Base-by-base conservation (phyloP, 2,797 vertebrate species). In the Schizopygopsis malacanthus region DNA sequence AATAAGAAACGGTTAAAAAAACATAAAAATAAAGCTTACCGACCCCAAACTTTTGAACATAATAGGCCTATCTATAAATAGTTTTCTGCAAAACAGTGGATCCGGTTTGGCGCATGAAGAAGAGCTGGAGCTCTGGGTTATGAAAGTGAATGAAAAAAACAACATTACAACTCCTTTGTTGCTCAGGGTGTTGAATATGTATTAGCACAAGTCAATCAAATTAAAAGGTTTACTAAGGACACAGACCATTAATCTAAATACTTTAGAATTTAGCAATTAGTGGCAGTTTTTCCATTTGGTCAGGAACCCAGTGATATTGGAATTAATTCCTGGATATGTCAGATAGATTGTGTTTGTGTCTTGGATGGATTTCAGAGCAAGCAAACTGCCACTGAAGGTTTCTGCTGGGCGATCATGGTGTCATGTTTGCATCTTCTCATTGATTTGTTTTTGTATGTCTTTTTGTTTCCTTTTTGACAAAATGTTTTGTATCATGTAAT, bases 401-500 rank as follows among this genome's bases (percentile, higher is more conserved):
- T 83, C 59, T 67, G 45, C 33, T 54, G 37, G 79, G 7, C 4
- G 15, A 61, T n/a, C 52, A n/a, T 37, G 11, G 11, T 18, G 82
- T 84, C 50, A 28, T 39, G 33, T 69, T 81, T 37, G 39, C 59
- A 28, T 81, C 33, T 75, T 82, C 41, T 16, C 75, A 54, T 84
- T 78, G 8, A 16, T 43, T 47, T 65, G 37, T 83, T 76, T 85
- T 61, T 41, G 61, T 47, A 18, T 85, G 41, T 71, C 3, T 69
- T 41, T 67, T 78, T 78, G 59, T 77, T 78, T 79, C 6, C 10
- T 85, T 79, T 82, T 84, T 56, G 47, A 47, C 16, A 47, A 10
- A n/a, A 45, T 39, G 63, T 88, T 85, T 81, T 87, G 82, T n/a
- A 78, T 86, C n/a, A 39, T 85, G 39, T 65, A 78, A 59, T 84